These are phyloP conservation scores for Nymphalis io DNA, from an alignment of 1,140 invertebrate species.

Conservation along the genomic window DNA sequence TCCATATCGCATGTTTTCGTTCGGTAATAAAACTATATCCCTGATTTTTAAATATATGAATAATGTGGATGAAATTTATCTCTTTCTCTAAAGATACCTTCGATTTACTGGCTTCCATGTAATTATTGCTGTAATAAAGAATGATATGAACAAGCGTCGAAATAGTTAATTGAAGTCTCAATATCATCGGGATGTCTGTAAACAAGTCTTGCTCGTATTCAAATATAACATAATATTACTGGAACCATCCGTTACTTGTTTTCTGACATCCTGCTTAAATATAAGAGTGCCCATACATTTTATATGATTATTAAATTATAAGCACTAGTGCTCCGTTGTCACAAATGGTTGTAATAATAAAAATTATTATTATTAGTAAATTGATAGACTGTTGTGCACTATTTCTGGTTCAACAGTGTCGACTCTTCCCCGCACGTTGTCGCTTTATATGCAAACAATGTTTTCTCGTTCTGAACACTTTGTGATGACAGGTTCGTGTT, in stretches of 20 bases:
- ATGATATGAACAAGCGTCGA: conserved; percentile 60
- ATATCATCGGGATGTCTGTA: conserved; percentile 53
- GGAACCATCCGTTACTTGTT: conserved; percentile 40
- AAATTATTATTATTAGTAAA: conserved; percentile 73
- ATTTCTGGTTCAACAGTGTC: conserved; percentile 58
- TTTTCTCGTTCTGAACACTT: conserved; percentile 49
- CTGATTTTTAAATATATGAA: not conserved
- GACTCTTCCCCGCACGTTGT: conserved; percentile 44
- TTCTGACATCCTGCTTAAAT: conserved; percentile 58
- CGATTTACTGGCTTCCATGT: conserved; percentile 45
- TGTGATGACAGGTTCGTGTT: conserved; percentile 60
- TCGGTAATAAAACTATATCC: conserved; percentile 29
- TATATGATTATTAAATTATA: conserved; percentile 42
- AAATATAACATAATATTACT: conserved; percentile 34
- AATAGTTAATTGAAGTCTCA: conserved; percentile 55
- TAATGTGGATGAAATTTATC: not conserved
- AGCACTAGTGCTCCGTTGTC: conserved; percentile 76
- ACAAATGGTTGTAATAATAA: conserved; percentile 77
- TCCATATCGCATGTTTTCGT: conserved; percentile 59
- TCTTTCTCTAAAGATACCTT: not conserved
- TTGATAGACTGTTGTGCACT: conserved; percentile 76
- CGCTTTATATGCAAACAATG: conserved; percentile 44
- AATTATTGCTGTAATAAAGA: conserved; percentile 64
- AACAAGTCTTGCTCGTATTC: conserved; percentile 39
- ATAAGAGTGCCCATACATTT: conserved; percentile 67